Percentiles rank a stretch among this genome's conserved stretches.
Conservation (phyloP, 2,113 vertebrate genomes). For the Gymnorhina tibicen region DNA sequence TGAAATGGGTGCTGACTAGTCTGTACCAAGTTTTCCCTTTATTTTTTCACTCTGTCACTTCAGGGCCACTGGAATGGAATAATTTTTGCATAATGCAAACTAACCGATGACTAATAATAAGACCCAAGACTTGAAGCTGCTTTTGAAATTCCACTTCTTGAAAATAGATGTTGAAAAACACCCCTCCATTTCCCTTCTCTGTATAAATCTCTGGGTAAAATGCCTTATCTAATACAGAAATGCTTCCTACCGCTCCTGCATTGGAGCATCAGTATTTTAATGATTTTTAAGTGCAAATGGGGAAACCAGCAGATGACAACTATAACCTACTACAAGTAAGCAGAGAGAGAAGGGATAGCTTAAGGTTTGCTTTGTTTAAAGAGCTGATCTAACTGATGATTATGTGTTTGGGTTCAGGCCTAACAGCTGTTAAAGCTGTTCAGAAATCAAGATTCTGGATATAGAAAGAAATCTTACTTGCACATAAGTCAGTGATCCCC, state of each 20-base stretch:
- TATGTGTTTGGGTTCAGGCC: not conserved
- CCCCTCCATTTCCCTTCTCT: not conserved
- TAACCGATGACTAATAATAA: not conserved
- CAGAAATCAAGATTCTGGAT: not conserved
- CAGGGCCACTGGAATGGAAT: not conserved
- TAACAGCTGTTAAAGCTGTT: not conserved
- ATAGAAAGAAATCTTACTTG: not conserved
- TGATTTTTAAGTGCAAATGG: not conserved
- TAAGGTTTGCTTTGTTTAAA: not conserved
- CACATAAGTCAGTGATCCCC: not conserved
- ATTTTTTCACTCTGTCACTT: not conserved
- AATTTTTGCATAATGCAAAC: not conserved
- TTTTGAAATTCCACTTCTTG: not conserved
- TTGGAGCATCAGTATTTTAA: not conserved
- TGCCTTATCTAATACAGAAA: not conserved
- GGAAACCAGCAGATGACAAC: not conserved
- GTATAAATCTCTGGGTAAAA: not conserved
- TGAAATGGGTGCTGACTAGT: not conserved
- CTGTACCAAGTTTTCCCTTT: not conserved
- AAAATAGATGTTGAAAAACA: not conserved
- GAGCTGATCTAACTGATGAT: not conserved
- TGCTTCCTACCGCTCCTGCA: not conserved
- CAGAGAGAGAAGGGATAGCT: not conserved
- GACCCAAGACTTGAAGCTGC: not conserved
- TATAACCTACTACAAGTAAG: not conserved